A percentile compares a stretch with the other conserved stretches of the same genome.
These are phyloP conservation scores for Numida meleagris DNA, from an alignment of 2,113 vertebrate species.

Conservation along the genomic window DNA sequence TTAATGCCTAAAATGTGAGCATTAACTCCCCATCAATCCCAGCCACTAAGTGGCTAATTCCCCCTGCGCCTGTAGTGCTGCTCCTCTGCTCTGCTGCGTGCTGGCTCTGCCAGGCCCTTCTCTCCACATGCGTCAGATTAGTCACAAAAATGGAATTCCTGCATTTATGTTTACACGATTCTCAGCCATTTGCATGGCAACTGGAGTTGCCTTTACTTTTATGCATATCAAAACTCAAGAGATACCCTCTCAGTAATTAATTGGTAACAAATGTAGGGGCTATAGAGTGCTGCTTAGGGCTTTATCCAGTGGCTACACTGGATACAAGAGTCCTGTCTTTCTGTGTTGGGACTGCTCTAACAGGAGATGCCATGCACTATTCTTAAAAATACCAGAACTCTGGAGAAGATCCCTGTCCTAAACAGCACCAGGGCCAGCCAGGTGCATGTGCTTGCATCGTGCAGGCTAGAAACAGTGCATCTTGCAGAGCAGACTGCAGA, in stretches of 20 bases:
- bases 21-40: neutral
- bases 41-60: neutral
- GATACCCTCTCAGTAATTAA: slow-evolving; percentile 65
- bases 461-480: neutral
- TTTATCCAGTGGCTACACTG: slow-evolving; percentile 2
- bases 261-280: slow-evolving; percentile 13
- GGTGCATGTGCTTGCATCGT: neutral
- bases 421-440: neutral
- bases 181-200: slow-evolving; percentile 50
- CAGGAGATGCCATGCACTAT: neutral
- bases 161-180: slow-evolving; percentile 36
- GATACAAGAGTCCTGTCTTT: neutral
- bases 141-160: slow-evolving; percentile 27
- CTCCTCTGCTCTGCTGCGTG: neutral
- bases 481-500: neutral
- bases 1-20: neutral
- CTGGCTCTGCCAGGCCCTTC: slow-evolving; percentile 1
- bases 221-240: slow-evolving; percentile 45
- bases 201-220: slow-evolving; percentile 57
- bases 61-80: neutral
- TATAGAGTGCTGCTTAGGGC: neutral
- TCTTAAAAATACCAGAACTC: neutral
- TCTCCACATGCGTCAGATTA: neutral
- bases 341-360: neutral
- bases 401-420: neutral